phyloP scores from a whole-genome alignment of 2,888 invertebrate species.

The Caenorhabditis sp. region DNA sequence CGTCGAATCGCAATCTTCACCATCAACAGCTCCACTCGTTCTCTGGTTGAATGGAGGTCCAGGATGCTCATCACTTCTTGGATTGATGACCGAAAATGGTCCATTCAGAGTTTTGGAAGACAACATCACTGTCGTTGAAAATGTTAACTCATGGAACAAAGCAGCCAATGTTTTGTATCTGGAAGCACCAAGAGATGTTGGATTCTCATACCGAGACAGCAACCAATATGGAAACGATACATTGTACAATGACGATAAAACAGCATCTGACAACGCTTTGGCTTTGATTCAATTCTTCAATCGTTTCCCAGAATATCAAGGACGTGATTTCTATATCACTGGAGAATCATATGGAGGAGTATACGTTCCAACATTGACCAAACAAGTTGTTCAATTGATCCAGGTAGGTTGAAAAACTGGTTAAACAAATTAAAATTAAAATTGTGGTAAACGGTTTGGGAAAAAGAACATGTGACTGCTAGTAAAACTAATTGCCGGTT shows the following conservation, averaged over 20 bases:
- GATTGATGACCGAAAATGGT: conserved; percentile 72
- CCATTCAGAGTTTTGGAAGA: conserved; percentile 68
- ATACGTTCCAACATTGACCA: conserved; percentile 72
- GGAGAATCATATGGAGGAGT: conserved; percentile 74
- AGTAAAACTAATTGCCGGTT: too few relatives aligned
- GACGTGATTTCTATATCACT: conserved; percentile 70
- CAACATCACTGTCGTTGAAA: conserved; percentile 55
- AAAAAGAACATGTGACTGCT: too few relatives aligned
- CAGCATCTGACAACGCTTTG: conserved; percentile 72
- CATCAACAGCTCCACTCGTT: conserved; percentile 71
- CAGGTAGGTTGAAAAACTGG: conserved; percentile 20
- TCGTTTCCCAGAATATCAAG: conserved; percentile 73
- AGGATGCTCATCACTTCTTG: conserved; percentile 72
- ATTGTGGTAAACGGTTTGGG: too few relatives aligned
- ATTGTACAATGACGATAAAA: conserved; percentile 62
- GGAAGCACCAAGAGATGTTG: conserved; percentile 75
- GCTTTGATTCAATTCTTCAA: conserved; percentile 73
- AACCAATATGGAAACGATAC: conserved; percentile 43
- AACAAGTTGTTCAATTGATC: conserved; percentile 46
- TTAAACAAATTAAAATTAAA: too few relatives aligned
- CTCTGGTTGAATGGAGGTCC: conserved; percentile 73
- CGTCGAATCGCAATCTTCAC: conserved; percentile 71
- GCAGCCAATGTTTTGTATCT: conserved; percentile 74
- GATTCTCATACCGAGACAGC: conserved; percentile 73
- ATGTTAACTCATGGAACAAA: conserved; percentile 69